Base-by-base conservation (phyloP, 2,888 invertebrate species). In the Lepidochitona cinerea region DNA sequence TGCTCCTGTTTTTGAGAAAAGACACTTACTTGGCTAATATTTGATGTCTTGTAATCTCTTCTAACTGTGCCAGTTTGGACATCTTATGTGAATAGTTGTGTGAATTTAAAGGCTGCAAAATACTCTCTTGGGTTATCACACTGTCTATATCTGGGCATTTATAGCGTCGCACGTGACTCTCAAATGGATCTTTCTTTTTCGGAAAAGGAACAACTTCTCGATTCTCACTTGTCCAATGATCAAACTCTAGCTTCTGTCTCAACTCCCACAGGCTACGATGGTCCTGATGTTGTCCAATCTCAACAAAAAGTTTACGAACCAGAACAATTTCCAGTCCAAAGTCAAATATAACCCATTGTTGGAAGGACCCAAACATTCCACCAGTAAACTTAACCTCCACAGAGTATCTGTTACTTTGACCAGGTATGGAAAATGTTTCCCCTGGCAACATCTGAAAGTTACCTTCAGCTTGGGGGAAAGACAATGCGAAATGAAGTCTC, bases 41-140 rank as follows among this genome's bases (percentile, higher is more conserved):
- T 52, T 84, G 82, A 68, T 86, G 84, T 49, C 88, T 76, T 0
- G 84, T 84, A 54, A 89, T 81, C 73, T 90, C 89, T 73, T 90
- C 90, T 66, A 89, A 72, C 35, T 87, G 80, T 33, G 89, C 75
- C 35, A 90, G 75, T 35, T 85, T 83, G 75, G 89, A 88, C 89
- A 89, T 89, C 79, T 88, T 89, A 75, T 87, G 87, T 33, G 81
- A 75, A 71, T 90, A 90, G 81, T 89, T 90, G 79, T 89, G 85
- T 35, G 79, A 74, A 75, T 89, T 89, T 33, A 90, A 77, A 70
- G 83, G 85, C 5, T 80, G 82, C 2, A 77, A 70, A 18, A 89
- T 77, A 35, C 82, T 84, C 73, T 87, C 80, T 76, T 85, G 85
- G 4, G 86, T 89, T 32, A 89, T 80, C 14, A 87, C 84, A 36